Base-by-base conservation (phyloP, 2,888 invertebrate genomes). In the Pristionchus exspectatus region DNA sequence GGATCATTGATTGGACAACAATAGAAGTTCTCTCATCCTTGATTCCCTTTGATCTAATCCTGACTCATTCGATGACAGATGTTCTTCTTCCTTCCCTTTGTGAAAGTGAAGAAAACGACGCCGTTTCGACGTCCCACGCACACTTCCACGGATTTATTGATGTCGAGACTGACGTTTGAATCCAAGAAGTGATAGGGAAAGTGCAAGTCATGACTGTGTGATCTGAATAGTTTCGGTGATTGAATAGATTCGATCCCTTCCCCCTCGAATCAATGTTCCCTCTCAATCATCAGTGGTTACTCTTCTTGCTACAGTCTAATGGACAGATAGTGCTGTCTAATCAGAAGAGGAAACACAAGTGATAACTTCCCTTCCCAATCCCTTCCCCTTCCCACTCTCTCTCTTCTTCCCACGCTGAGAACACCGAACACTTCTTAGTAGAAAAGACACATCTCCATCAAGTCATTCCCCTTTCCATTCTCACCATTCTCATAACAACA, bases 291-390 rank as follows among this genome's bases (percentile, higher is more conserved):
- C 77, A 14, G 30, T 63, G 63, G 63, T 72, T 72, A 72, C 69
- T 72, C 69, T 77, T 77, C 38, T 77, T 77, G 77, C 77, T 77
- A 77, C 77, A 77, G 77, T 77, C 77, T 77, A 77, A 77, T 77
- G 77, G 77, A 77, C 77, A 77, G 21, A 44, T 72, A 30, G 66
- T 72, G 69, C 69, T 27, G 44, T 44, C 77, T 77, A 77, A 77
- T 77, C 77, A 77, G 77, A 44, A 77, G 77, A 27, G 77, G 44
- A 38, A 44, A 77, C 77, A 72, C 33, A 24, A 77, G 38, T 77
- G 74, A 74, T 21, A 74, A 74, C 74, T 74, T 21, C 38, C 30
- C 86, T 66, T n/a, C 50, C 59, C 63, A 44, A 33, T 38, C 38
- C 85, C 63, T 50, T 85, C 85, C 44, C 66, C 54, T 54, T 86